Conservation (phyloP, 2,113 vertebrate species). For the Cettia cetti region DNA sequence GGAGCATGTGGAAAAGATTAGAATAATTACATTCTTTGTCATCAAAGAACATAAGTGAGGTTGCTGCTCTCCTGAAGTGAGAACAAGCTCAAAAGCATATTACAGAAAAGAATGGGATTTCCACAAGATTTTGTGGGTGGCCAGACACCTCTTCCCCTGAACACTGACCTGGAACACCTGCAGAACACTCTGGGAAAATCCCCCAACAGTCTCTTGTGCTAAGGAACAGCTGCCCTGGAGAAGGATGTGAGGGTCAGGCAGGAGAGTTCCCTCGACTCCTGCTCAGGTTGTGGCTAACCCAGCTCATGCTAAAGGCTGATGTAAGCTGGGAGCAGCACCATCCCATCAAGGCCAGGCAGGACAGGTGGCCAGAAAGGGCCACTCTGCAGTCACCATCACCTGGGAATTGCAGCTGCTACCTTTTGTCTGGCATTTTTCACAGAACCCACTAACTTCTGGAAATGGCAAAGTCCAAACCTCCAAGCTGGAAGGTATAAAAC, state of each 20-base stretch:
- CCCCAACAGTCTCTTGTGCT: background rate
- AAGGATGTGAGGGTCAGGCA: background rate
- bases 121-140: background rate
- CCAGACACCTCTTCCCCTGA: background rate
- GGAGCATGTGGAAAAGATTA: background rate
- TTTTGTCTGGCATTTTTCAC: background rate
- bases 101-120: background rate
- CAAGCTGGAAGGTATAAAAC: background rate
- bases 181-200: background rate
- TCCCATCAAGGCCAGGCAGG: background rate
- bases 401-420: background rate
- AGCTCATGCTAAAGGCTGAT: background rate
- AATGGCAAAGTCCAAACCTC: background rate
- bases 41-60: background rate
- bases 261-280: background rate
- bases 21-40: background rate
- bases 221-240: background rate
- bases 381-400: background rate
- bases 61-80: background rate
- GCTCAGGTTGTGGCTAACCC: background rate
- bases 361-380: background rate
- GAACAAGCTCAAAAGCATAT: background rate
- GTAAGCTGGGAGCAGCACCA: background rate
- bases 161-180: background rate
- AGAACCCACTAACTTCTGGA: background rate